Percentiles rank a stretch among this genome's conserved stretches.
Conservation (phyloP, 1,140 invertebrate genomes). For the Lepeophtheirus salmonis region DNA sequence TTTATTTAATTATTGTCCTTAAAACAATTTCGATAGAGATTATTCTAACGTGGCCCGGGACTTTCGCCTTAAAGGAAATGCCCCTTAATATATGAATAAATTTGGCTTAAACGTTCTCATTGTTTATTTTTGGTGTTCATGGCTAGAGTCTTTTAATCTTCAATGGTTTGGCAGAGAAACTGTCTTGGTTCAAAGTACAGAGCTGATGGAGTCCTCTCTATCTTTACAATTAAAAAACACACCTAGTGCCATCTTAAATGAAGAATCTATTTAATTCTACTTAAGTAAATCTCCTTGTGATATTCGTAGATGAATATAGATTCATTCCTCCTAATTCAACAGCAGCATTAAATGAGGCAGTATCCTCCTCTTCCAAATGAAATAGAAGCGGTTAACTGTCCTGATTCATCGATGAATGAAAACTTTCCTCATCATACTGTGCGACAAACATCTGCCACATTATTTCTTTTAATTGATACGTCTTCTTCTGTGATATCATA, state of each 20-base stretch:
- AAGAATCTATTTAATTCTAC: background rate
- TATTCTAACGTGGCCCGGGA: too few species aligned
- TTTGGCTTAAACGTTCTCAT: too few species aligned
- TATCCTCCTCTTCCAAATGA: background rate
- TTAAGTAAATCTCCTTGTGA: background rate
- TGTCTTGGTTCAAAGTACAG: conserved; percentile 1
- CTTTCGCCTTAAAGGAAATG: too few species aligned
- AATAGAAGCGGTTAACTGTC: background rate
- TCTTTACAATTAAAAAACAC: background rate
- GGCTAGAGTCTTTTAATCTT: background rate
- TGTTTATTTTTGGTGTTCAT: too few species aligned
- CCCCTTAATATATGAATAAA: too few species aligned
- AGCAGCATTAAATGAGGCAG: background rate
- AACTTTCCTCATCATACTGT: background rate
- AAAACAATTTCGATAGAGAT: too few species aligned
- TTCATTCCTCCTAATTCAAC: background rate
- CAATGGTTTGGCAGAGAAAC: conserved; percentile 2
- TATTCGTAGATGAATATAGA: background rate
- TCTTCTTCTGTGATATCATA: conserved; percentile 9
- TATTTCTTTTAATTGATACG: conserved; percentile 9
- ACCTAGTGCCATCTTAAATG: background rate
- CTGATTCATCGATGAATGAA: background rate
- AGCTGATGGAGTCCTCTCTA: conserved; percentile 1
- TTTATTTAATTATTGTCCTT: too few species aligned
- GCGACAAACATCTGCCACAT: background rate